Base-by-base conservation (phyloP, 2,888 invertebrate genomes). In the Anaspis maculata region DNA sequence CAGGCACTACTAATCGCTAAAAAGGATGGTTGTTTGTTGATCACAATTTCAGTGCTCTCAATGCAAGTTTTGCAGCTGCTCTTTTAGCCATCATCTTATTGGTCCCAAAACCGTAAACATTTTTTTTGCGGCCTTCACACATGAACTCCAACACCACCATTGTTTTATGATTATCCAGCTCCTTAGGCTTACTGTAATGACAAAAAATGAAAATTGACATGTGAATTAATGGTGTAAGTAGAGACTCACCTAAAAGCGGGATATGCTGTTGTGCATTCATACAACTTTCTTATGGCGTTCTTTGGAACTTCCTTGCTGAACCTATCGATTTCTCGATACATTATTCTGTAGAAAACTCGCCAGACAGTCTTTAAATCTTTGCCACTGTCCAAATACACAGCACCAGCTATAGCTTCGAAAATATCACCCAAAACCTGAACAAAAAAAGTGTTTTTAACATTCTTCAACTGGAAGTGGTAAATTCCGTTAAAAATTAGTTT, bases 351-450 rank as follows among this genome's bases (percentile, higher is more conserved):
- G 44, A 88, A 74, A 0, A 95, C 80, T 15, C 69, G 64, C 95
- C 88, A 96, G n/a, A 84, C 82, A 1, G 56, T 60, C 5, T 71
- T 53, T n/a, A 91, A 59, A 56, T 80, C 69, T 53, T 85, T 83
- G 14, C 77, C 78, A 51, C 77, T 75, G 64, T 96, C 96, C 25
- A 96, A 64, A 63, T 76, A 94, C n/a, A 94, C 77, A 0, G 95
- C 96, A 1, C 91, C 96, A 13, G 85, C 79, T 0, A 94, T 54
- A 0, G 96, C 84, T 65, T 98, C 97, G 62, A 95, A 87, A 22
- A 97, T 69, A 64, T 97, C 97, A 7, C 96, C 95, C 15, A 98
- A 71, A 0, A 82, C 81, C 71, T 92, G 92, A 0, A 94, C 94
- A 1, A 95, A 91, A 64, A 95, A 91, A 2, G 94, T 73, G 46